Percentiles rank a stretch among this genome's conserved stretches.
These are phyloP conservation scores for Malurus alboscapulatus DNA, from an alignment of 2,113 vertebrate genomes.

Conservation along the genomic window DNA sequence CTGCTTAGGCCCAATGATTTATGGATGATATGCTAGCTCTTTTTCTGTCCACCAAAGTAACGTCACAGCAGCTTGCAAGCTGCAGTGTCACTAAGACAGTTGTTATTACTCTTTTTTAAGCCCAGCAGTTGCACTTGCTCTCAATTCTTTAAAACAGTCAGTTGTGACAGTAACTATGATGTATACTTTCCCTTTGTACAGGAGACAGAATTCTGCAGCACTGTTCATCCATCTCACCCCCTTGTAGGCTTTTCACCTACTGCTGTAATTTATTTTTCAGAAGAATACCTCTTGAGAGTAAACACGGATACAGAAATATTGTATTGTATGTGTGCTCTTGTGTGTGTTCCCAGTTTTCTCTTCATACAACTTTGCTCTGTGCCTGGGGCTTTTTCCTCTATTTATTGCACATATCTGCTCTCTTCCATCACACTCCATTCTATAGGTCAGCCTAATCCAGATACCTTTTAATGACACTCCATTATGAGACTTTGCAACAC, in stretches of 20 bases:
- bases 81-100: conserved; percentile 15
- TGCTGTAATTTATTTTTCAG: conserved; percentile 49
- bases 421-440: neutral
- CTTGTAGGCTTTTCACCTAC: conserved; percentile 55
- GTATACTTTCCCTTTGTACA: conserved; percentile 24
- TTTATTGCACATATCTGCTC: neutral
- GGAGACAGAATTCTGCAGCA: conserved; percentile 34
- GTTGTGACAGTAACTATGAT: conserved; percentile 60
- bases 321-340: neutral
- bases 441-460: neutral
- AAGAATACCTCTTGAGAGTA: conserved; percentile 43
- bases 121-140: conserved; percentile 40
- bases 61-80: neutral
- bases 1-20: conserved; percentile 9
- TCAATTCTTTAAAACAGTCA: conserved; percentile 32
- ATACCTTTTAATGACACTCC: neutral
- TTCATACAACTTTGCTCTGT: neutral
- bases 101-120: conserved; percentile 43
- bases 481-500: neutral
- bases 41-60: conserved; percentile 11
- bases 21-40: neutral
- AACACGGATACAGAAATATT: neutral
- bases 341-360: neutral
- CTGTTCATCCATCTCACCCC: conserved; percentile 38
- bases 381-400: neutral